Evolutionary conservation across 2,113 vertebrate genomes (phyloP), one percentile per base, ranked within the genome.

Genomic region (Anas platyrhynchos): DNA sequence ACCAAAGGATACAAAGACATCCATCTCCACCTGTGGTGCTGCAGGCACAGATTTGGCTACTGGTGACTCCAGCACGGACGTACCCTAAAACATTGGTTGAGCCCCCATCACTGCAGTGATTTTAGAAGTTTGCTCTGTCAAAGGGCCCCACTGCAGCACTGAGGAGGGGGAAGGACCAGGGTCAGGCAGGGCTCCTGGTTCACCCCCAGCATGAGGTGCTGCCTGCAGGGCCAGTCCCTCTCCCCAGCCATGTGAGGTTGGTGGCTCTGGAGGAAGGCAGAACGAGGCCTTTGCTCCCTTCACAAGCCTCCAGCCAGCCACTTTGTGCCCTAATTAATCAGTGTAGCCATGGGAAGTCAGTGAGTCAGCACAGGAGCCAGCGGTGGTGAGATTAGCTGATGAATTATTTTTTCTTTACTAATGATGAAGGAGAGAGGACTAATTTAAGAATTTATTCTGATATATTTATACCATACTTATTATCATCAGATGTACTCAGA

Each of bases 91-190:
- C 0, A 23, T 43, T 7, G 22, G 11, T 12, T 25, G 58, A 15
- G 34, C 17, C 9, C 1, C 1, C 4, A 15, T 32, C 34, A 18
- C 41, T 41, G 41, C 41, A 41, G 41, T 41, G 41, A 41, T 0
- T 73, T 83, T 11, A 43, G 34, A 61, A 1, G 1, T 5, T 2
- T 3, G 6, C 20, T 2, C 0, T 46, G 34, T 7, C 41, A 59
- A 80, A 38, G 16, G 3, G 1, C 5, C 6, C 25, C 3, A 15
- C 36, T 2, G 2, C 0, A 1, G 32, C 3, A 2, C 25, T 2
- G 1, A 5, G 23, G 8, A 5, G 1, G 38, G n/a, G n/a, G 13
- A 31, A 79, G n/a, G 20, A 16, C 6, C 31, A 27, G 29, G 56
- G 26, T 8, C 52, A 50, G 44, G 6, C 29, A 59, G 66, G 14